phyloP scores from a whole-genome alignment of 2,888 invertebrate genomes.

The Philopedon plagiatum region DNA sequence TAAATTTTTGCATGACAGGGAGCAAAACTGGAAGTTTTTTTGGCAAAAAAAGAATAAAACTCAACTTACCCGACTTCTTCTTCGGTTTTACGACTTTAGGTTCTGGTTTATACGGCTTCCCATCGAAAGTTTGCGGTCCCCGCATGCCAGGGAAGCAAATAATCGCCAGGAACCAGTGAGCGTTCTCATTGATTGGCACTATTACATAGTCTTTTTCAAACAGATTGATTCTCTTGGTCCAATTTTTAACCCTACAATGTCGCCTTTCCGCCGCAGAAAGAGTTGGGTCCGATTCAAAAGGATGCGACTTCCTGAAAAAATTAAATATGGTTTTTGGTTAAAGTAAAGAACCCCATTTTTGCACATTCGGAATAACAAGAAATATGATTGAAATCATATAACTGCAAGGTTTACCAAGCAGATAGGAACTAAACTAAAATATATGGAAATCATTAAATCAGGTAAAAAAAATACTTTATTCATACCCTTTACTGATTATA shows the following conservation, averaged over 20 bases:
- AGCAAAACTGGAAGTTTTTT: no score
- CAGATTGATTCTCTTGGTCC: constrained; percentile 97
- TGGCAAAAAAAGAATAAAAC: no score
- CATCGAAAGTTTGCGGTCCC: constrained; percentile 79
- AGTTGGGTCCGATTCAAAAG: constrained; percentile 77
- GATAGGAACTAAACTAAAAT: no score
- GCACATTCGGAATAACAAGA: no score
- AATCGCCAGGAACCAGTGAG: constrained; percentile 98
- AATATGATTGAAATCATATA: no score
- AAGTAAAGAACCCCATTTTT: no score
- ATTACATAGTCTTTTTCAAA: constrained; percentile 97
- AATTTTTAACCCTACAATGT: constrained; percentile 91
- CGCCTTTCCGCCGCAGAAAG: constrained; percentile 86
- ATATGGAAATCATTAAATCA: no score
- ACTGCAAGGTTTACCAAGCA: no score
- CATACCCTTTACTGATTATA: no score
- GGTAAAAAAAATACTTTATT: no score
- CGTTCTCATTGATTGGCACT: constrained; percentile 98
- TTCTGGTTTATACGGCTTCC: constrained; percentile 71
- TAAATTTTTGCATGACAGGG: no score
- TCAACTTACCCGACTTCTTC: constrained; percentile 20
- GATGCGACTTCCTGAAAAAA: constrained; percentile 70
- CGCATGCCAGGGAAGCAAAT: constrained; percentile 93
- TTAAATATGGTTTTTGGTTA: no score
- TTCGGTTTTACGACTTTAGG: constrained; percentile 57